These are phyloP conservation scores for Chironomus riparius DNA, from an alignment of 2,888 invertebrate species.

Conservation along the genomic window DNA sequence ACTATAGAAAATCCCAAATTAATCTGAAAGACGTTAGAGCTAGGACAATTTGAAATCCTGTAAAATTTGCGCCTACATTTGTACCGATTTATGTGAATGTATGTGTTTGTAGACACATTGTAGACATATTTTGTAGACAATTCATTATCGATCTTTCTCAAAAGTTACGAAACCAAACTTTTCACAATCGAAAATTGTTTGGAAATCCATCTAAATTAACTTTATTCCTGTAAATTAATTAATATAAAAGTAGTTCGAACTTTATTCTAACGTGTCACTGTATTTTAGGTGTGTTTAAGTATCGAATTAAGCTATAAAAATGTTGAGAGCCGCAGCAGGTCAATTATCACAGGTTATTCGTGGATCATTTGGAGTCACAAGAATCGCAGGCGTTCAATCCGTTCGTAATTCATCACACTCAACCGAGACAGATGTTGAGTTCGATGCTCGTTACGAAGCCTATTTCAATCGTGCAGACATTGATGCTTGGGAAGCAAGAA, in stretches of 20 bases:
- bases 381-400: conserved; percentile 34
- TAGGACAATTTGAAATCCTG: no score
- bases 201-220: background rate
- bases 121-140: no score
- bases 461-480: conserved; percentile 79
- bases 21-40: no score
- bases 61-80: no score
- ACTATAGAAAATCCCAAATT: no score
- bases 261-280: background rate
- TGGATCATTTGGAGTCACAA: conserved; percentile 35
- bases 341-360: conserved; percentile 41
- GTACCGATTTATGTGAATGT: no score
- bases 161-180: background rate
- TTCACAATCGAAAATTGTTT: background rate
- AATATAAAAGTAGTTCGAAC: background rate
- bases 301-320: conserved; percentile 34
- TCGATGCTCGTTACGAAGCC: conserved; percentile 71
- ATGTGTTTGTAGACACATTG: no score
- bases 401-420: conserved; percentile 42
- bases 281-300: background rate
- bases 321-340: conserved; percentile 46
- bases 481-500: conserved; percentile 83
- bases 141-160: background rate
- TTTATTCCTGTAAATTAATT: background rate
- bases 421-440: conserved; percentile 73